A percentile compares a stretch with the other conserved stretches of the same genome.
Conservation (phyloP, 2,797 vertebrate species). For the Lacerta viridis region DNA sequence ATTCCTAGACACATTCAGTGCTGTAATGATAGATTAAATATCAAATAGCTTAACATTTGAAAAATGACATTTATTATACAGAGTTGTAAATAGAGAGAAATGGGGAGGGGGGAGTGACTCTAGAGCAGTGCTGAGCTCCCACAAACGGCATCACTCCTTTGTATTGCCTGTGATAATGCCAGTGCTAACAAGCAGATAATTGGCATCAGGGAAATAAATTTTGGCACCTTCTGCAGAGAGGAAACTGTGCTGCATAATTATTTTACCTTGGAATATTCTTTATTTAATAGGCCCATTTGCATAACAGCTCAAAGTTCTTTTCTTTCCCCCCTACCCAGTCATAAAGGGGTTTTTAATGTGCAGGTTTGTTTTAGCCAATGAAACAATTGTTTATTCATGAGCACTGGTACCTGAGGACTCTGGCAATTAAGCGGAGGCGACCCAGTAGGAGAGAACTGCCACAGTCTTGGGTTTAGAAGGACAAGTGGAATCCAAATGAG, state of each 20-base stretch:
- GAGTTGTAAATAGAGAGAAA: constrained; percentile 79
- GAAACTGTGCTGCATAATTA: constrained; percentile 81
- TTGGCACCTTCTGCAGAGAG: constrained; percentile 83
- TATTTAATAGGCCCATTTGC: constrained; percentile 81
- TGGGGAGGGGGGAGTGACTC: constrained; percentile 60
- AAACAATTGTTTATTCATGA: constrained; percentile 66
- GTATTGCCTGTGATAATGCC: constrained; percentile 83
- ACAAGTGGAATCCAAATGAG: constrained; percentile 36
- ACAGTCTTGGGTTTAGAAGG: constrained; percentile 21
- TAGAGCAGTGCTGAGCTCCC: constrained; percentile 77
- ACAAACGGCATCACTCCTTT: constrained; percentile 73
- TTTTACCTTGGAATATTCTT: constrained; percentile 83
- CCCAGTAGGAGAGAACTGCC: constrained; percentile 35
- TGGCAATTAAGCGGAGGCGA: constrained; percentile 45
- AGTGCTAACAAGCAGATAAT: constrained; percentile 84
- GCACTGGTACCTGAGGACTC: constrained; percentile 59
- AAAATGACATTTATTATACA: constrained; percentile 81
- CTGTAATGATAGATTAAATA: constrained; percentile 82
- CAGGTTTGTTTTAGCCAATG: constrained; percentile 62
- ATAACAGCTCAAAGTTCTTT: constrained; percentile 77
- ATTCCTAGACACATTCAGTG: constrained; percentile 64
- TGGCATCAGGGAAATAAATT: constrained; percentile 83
- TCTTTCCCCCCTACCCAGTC: neutral
- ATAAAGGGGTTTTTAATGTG: constrained; percentile 52
- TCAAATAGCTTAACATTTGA: constrained; percentile 83